Evolutionary conservation across 2,888 invertebrate species (phyloP).

Genomic region (Clusia tigrina): DNA sequence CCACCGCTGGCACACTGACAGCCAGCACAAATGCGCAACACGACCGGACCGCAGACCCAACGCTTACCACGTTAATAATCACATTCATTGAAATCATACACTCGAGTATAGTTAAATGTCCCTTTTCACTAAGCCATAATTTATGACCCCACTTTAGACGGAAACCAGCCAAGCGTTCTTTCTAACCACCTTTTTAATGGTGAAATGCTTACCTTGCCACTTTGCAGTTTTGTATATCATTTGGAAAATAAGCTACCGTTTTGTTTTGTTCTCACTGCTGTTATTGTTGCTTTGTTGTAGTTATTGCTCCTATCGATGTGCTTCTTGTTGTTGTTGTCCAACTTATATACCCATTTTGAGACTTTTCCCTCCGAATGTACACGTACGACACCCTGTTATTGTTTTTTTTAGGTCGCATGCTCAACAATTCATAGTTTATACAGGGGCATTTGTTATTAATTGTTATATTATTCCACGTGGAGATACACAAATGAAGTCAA

Average conservation of each 20-base stretch:
- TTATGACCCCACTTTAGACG: conserved; percentile 22
- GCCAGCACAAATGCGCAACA: neutral
- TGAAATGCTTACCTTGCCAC: neutral
- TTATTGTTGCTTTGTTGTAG: conserved; percentile 34
- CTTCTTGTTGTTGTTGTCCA: conserved; percentile 23
- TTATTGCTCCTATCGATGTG: conserved; percentile 31
- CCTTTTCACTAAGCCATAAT: conserved; percentile 20
- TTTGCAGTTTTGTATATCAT: conserved; percentile 11
- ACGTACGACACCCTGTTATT: conserved; percentile 19
- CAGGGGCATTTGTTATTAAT: conserved; percentile 2
- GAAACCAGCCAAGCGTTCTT: conserved; percentile 10
- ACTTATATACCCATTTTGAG: conserved; percentile 21
- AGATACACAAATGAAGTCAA: conserved; percentile 19
- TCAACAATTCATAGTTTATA: conserved; percentile 14
- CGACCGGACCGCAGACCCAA: neutral
- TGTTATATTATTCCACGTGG: neutral
- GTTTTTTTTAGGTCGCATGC: conserved; percentile 17
- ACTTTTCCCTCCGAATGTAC: conserved; percentile 30
- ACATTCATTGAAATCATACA: conserved; percentile 5
- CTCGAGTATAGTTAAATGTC: conserved; percentile 16
- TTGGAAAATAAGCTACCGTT: conserved; percentile 8
- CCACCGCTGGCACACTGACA: neutral
- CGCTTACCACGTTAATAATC: neutral
- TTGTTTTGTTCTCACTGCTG: conserved; percentile 22
- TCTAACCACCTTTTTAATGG: neutral